phyloP scores from a whole-genome alignment of 2,797 vertebrate species.

The Pachyuromys duprasi region DNA sequence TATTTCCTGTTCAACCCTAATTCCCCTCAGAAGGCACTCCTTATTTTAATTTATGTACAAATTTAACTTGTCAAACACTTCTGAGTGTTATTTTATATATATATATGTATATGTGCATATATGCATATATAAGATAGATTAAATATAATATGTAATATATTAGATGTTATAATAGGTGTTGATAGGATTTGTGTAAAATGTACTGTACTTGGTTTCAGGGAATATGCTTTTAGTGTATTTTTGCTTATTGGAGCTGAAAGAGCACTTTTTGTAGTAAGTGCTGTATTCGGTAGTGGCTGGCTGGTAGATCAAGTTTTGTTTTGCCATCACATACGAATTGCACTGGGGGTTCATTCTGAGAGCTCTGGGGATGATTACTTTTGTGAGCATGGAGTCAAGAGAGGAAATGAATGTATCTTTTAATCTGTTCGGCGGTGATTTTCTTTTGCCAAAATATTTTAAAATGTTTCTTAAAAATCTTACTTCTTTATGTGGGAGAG shows the following conservation, averaged over 20 bases:
- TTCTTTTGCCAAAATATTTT: slow-evolving; percentile 23
- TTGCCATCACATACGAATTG: not conserved
- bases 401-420: slow-evolving; percentile 48
- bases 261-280: not conserved
- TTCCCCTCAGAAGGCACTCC: slow-evolving; percentile 31
- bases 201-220: slow-evolving; percentile 13
- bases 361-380: slow-evolving; percentile 47
- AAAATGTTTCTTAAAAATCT: not conserved
- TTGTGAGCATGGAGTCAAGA: slow-evolving; percentile 43
- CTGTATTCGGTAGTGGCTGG: not conserved
- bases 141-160: not conserved
- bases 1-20: not conserved
- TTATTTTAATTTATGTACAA: slow-evolving; percentile 36
- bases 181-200: not conserved
- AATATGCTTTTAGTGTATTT: slow-evolving; percentile 48
- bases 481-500: not conserved
- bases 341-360: not conserved
- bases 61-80: slow-evolving; percentile 49
- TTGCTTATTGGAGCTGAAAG: slow-evolving; percentile 1
- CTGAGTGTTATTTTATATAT: not conserved
- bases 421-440: not conserved
- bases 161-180: not conserved
- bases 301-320: not conserved
- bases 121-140: too few relatives aligned
- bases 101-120: too few relatives aligned